Evolutionary conservation across 2,888 invertebrate genomes (phyloP).

Genomic region (Microctonus aethiopoides): DNA sequence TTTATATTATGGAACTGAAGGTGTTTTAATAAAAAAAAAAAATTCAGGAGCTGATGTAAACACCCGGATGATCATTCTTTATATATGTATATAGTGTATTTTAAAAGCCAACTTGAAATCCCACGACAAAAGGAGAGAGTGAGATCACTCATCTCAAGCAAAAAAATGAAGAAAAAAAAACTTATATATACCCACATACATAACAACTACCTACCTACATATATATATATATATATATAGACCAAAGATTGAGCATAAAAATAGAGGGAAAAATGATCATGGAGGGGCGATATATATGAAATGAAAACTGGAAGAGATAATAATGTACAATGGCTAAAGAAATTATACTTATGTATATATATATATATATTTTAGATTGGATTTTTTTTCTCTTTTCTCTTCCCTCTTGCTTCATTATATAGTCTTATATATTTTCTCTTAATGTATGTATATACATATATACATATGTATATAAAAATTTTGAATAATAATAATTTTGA

Average conservation of each 20-base stretch:
- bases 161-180: slow-evolving; percentile 15
- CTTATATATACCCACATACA: too few relatives aligned
- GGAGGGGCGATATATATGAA: slow-evolving; percentile 12
- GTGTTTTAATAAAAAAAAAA: background rate
- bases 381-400: slow-evolving; percentile 4
- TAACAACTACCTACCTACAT: too few relatives aligned
- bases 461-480: too few relatives aligned
- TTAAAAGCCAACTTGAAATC: background rate
- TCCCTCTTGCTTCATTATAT: too few relatives aligned
- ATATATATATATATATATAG: slow-evolving; percentile 17
- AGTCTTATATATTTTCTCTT: too few relatives aligned
- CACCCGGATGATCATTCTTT: slow-evolving; percentile 21
- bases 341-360: too few relatives aligned
- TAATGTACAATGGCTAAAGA: slow-evolving; percentile 6
- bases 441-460: background rate
- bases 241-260: background rate
- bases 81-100: slow-evolving; percentile 3
- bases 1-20: background rate
- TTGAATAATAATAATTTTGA: too few relatives aligned
- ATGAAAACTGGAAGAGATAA: slow-evolving; percentile 19
- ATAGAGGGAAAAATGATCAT: background rate
- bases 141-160: too few relatives aligned
- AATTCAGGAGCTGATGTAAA: slow-evolving; percentile 27
- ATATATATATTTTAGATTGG: slow-evolving; percentile 18
- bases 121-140: slow-evolving; percentile 1